A percentile compares a stretch with the other conserved stretches of the same genome.
These are phyloP conservation scores for Drosophila tropicalis DNA, from an alignment of 1,140 invertebrate species.

Conservation along the genomic window DNA sequence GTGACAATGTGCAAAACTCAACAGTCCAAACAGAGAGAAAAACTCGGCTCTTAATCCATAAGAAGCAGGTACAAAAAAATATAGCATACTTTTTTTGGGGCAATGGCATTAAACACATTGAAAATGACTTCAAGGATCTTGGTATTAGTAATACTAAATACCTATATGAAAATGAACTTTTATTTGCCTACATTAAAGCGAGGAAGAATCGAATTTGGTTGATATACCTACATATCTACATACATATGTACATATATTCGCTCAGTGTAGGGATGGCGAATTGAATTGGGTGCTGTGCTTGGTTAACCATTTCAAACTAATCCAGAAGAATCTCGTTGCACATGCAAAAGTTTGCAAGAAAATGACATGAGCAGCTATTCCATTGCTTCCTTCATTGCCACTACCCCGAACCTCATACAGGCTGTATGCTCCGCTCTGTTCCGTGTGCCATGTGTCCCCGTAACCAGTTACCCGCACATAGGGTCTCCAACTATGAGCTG, in stretches of 20 bases:
- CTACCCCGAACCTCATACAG: background rate
- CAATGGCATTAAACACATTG: background rate
- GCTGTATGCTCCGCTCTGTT: background rate
- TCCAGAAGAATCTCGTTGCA: constrained; percentile 39
- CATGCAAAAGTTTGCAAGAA: constrained; percentile 46
- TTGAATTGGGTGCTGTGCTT: constrained; percentile 2
- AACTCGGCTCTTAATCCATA: background rate
- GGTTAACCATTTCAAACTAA: constrained; percentile 14
- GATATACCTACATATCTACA: too few relatives aligned
- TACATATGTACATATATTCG: too few relatives aligned
- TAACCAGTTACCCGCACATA: background rate
- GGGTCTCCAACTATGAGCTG: constrained; percentile 28
- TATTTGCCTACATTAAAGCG: too few relatives aligned
- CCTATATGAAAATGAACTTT: too few relatives aligned
- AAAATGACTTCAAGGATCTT: too few relatives aligned
- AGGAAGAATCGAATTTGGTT: too few relatives aligned
- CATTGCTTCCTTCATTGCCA: constrained; percentile 6
- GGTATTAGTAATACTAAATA: too few relatives aligned
- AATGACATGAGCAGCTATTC: constrained; percentile 27
- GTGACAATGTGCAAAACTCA: background rate
- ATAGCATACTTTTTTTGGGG: constrained; percentile 1
- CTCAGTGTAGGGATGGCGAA: constrained; percentile 1
- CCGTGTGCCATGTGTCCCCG: background rate
- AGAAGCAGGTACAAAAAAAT: background rate
- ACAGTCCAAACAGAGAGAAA: too few relatives aligned